These are phyloP conservation scores for Papilio dardanus DNA, from an alignment of 1,140 invertebrate species.

Conservation along the genomic window DNA sequence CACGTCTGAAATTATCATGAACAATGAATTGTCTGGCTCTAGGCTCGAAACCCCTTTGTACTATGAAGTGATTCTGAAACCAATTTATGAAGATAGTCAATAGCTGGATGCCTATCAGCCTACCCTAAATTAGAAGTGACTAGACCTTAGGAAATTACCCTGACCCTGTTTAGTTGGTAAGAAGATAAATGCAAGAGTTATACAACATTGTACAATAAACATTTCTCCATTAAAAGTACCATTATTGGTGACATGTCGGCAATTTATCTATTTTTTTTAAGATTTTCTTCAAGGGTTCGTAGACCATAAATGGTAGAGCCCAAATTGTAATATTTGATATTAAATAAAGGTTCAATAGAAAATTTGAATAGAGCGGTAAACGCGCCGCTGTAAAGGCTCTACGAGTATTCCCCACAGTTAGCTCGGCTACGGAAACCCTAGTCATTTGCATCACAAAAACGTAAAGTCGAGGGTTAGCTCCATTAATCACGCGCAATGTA, in stretches of 20 bases:
- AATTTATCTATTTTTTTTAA: no score
- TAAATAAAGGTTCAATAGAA: neutral
- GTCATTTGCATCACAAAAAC: constrained; percentile 23
- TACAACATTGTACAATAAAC: no score
- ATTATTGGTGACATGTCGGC: no score
- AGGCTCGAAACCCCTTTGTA: neutral
- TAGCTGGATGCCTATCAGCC: no score
- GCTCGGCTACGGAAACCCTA: neutral
- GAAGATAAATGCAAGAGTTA: no score
- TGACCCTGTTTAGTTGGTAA: no score
- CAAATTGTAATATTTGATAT: neutral
- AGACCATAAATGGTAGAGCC: neutral
- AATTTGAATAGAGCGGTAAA: constrained; percentile 15
- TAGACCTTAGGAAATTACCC: no score
- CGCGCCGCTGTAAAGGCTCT: neutral
- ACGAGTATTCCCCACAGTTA: constrained; percentile 4
- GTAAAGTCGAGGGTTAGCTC: constrained; percentile 14
- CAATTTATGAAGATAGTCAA: neutral
- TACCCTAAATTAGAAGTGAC: no score
- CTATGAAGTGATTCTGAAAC: neutral
- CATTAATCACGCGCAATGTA: constrained; percentile 23
- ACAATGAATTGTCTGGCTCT: neutral
- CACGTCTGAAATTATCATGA: neutral
- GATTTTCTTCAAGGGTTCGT: neutral
- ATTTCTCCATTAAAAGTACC: no score